Conservation (phyloP, 2,113 vertebrate genomes). For the Stegastes partitus region DNA sequence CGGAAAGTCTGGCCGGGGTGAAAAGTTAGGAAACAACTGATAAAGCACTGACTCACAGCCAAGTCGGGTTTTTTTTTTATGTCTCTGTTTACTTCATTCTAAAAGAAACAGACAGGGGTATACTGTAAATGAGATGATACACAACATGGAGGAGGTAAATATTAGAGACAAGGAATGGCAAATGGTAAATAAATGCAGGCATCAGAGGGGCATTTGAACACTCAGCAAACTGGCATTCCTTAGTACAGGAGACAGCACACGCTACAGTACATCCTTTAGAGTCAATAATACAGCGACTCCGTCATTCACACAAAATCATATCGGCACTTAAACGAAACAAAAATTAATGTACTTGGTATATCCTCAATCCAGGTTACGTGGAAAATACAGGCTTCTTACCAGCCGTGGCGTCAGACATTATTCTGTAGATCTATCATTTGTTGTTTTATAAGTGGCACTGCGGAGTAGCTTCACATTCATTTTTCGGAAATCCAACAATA, state of each 20-base stretch:
- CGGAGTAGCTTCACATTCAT: conserved; percentile 67
- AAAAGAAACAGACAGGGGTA: conserved; percentile 79
- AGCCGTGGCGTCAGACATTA: conserved; percentile 55
- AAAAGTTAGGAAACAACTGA: conserved; percentile 49
- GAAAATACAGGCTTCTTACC: conserved; percentile 47
- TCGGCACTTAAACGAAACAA: conserved; percentile 54
- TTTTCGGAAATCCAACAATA: conserved; percentile 62
- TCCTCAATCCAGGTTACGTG: conserved; percentile 64
- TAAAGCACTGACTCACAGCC: conserved; percentile 45
- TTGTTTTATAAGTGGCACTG: conserved; percentile 59
- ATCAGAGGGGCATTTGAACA: conserved; percentile 65
- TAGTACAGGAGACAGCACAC: conserved; percentile 76
- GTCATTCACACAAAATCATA: conserved; percentile 73
- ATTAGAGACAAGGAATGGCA: conserved; percentile 78
- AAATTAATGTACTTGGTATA: conserved; percentile 53
- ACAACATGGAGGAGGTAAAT: conserved; percentile 73
- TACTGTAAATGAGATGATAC: conserved; percentile 82
- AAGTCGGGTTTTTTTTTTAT: conserved; percentile 39
- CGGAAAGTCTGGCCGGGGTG: conserved; percentile 18
- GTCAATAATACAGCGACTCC: conserved; percentile 54
- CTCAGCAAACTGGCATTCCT: conserved; percentile 62
- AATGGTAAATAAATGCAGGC: conserved; percentile 77
- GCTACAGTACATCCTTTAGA: conserved; percentile 72
- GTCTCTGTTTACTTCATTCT: conserved; percentile 84
- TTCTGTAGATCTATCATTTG: conserved; percentile 40